Evolutionary conservation across 2,113 vertebrate species (phyloP), one percentile per base, ranked within the genome.

Genomic region (Garra rufa): DNA sequence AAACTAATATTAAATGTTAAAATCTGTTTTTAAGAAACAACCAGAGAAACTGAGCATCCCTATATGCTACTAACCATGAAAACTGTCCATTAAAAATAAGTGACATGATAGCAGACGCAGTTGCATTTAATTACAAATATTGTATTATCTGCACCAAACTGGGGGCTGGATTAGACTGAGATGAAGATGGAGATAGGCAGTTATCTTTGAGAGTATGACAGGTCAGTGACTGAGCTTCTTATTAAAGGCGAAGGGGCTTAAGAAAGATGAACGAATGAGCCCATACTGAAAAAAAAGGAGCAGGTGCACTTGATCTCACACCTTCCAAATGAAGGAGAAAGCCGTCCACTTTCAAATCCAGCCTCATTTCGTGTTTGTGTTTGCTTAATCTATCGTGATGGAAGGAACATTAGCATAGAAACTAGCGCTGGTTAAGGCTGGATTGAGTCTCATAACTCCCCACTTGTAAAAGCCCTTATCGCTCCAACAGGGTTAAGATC

Each of bases 61-160:
- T 10, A 50, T 38, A 69, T 44, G 24, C 43, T 21, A 48, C n/a
- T 9, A 74, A 74, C 43, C 3, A 46, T 74, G 44, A 74, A 30
- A 75, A 75, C 9, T 28, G 15, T 50, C 26, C 14, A 50, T 30
- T 75, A 75, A 48, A 75, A 50, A 44, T 50, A 50, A 75, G 46
- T 75, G 73, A 50, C 15, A 75, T 19, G 13, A 50, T 50, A 75
- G 46, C 46, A 55, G 19, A 86, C 28, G 46, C 67, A 81, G 67
- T 46, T 76, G 74, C 63, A 28, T 83, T 85, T 87, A 88, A 86
- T 90, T 88, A 85, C 80, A 86, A 84, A 86, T 81, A 85, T 78
- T 85, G 85, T 83, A 85, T 88, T 88, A 81, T 65, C 50, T 70
- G 82, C 80, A 67, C 78, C 38, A 86, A 69, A 57, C n/a, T 43